A percentile compares a stretch with the other conserved stretches of the same genome.
Evolutionary conservation across 2,888 invertebrate species (phyloP).

Genomic region (Amiota mariae): DNA sequence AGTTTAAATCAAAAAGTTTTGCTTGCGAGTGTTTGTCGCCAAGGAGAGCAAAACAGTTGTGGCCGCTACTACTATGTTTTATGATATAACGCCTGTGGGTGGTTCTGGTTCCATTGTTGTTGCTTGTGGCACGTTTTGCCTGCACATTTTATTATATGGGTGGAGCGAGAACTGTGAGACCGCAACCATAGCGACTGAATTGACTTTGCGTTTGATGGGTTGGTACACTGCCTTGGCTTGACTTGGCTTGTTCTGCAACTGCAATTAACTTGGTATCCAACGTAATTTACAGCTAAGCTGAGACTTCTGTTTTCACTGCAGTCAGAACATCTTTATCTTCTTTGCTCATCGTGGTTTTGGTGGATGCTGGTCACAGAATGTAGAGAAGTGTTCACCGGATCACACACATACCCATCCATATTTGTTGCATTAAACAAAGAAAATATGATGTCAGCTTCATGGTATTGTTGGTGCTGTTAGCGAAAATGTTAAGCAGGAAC

Average conservation of each 20-base stretch:
- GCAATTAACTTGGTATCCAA: conserved; percentile 34
- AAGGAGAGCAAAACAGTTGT: neutral
- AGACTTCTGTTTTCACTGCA: conserved; percentile 21
- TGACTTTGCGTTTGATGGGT: conserved; percentile 16
- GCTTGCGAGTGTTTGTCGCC: conserved; percentile 19
- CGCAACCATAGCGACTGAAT: conserved; percentile 14
- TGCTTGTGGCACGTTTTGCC: conserved; percentile 6
- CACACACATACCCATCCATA: conserved; percentile 8
- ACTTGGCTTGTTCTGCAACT: neutral
- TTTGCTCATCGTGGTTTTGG: neutral
- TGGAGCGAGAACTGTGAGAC: neutral
- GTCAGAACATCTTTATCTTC: conserved; percentile 12
- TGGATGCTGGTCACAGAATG: neutral
- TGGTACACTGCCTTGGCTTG: neutral
- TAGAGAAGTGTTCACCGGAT: conserved; percentile 11
- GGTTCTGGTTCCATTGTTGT: conserved; percentile 6
- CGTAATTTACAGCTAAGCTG: conserved; percentile 33
- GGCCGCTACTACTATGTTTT: conserved; percentile 9
- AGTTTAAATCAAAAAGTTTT: conserved; percentile 35
- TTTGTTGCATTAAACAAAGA: conserved; percentile 30
- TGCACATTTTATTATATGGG: too few species aligned
- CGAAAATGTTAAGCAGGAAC: conserved; percentile 15
- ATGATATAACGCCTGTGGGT: conserved; percentile 9
- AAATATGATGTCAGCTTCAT: conserved; percentile 32
- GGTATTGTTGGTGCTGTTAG: conserved; percentile 28